phyloP scores from a whole-genome alignment of 35 echinoderm and acorn worm genomes.

The Patiria miniata region DNA sequence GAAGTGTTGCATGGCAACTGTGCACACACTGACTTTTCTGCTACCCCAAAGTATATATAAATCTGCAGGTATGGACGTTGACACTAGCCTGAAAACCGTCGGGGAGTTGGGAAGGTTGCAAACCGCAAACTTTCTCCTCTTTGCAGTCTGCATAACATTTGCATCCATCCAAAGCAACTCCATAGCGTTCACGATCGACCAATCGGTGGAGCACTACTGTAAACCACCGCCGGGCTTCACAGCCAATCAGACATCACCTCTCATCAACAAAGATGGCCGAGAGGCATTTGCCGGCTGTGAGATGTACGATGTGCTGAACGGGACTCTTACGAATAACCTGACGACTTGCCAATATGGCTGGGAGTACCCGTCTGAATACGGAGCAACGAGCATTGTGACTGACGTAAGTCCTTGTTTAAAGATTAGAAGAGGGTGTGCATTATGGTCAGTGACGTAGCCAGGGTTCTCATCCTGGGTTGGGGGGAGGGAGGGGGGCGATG shows the following conservation, averaged over 20 bases:
- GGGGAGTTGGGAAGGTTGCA: background rate
- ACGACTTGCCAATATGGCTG: background rate
- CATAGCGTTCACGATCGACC: background rate
- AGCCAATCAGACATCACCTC: background rate
- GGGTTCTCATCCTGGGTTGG: too few species aligned
- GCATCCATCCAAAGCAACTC: background rate
- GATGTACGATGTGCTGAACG: background rate
- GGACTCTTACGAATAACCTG: background rate
- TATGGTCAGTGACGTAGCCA: too few species aligned
- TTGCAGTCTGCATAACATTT: background rate
- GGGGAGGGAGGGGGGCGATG: too few species aligned
- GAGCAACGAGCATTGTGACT: background rate
- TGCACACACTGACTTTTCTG: too few species aligned
- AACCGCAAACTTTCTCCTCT: background rate
- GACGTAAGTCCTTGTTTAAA: background rate
- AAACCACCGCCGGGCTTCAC: constrained; percentile 1
- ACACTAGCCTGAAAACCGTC: background rate
- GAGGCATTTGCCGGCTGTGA: background rate
- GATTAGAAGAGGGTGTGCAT: too few species aligned
- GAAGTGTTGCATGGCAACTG: too few species aligned
- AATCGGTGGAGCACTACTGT: background rate
- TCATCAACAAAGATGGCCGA: background rate
- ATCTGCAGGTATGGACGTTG: background rate
- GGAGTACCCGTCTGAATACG: background rate
- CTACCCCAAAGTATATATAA: too few species aligned